Conservation (phyloP, 2,113 vertebrate species). For the Chionomys nivalis region DNA sequence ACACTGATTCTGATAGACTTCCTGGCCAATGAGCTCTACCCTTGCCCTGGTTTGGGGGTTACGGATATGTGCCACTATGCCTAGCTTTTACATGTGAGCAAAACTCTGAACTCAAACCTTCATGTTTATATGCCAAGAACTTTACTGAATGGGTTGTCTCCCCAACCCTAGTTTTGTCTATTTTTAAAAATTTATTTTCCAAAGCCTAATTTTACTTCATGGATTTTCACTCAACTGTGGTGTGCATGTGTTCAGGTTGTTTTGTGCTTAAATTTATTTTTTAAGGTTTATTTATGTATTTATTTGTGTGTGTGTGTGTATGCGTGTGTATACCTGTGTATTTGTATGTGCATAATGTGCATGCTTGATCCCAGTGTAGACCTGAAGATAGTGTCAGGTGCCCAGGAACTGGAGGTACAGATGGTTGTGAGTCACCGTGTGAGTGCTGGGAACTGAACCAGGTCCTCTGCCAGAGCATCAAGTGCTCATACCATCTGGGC, state of each 20-base stretch:
- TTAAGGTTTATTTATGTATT: no score
- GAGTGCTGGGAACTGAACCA: not conserved
- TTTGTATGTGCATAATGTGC: no score
- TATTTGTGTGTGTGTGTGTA: not conserved
- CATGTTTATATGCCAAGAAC: not conserved
- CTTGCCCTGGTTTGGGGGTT: not conserved
- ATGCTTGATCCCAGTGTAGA: not conserved
- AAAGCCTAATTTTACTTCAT: slow-evolving; percentile 14
- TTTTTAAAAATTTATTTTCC: slow-evolving; percentile 2
- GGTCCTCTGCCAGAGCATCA: not conserved
- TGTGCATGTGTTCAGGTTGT: no score
- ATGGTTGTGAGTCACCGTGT: not conserved
- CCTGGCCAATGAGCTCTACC: not conserved
- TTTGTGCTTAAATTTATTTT: no score
- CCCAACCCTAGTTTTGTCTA: not conserved
- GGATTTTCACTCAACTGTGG: not conserved
- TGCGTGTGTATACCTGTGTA: not conserved
- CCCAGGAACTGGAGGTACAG: not conserved
- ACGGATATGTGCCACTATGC: not conserved
- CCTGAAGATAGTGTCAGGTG: not conserved
- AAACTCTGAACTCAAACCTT: not conserved
- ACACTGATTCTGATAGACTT: not conserved
- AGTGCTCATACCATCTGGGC: not conserved
- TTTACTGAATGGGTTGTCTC: not conserved
- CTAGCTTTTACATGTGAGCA: not conserved